These are phyloP conservation scores for Chrysopilus asiliformis DNA, from an alignment of 2,888 invertebrate species.

Conservation along the genomic window DNA sequence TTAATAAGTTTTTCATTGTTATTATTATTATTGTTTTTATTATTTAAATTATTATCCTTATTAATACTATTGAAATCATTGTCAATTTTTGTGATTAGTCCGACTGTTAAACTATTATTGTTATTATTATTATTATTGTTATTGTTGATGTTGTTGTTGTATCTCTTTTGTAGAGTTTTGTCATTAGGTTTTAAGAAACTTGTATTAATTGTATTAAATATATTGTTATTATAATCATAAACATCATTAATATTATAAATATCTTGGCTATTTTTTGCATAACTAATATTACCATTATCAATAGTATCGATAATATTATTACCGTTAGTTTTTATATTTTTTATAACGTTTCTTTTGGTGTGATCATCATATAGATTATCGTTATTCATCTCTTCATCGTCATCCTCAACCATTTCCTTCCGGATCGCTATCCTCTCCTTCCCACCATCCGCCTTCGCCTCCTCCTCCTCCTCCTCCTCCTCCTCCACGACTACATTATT, in stretches of 20 bases:
- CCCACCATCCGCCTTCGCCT: no score
- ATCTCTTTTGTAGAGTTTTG: constrained; percentile 1
- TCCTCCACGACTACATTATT: constrained; percentile 1
- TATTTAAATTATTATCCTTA: constrained; percentile 1
- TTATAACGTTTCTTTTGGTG: neutral
- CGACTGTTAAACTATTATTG: no score
- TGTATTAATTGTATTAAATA: no score
- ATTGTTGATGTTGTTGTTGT: constrained; percentile 5
- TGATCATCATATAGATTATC: constrained; percentile 1
- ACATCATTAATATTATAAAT: no score
- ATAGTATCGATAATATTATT: neutral
- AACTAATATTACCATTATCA: neutral
- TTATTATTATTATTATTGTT: constrained; percentile 5
- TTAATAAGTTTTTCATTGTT: constrained; percentile 1
- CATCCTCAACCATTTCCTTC: no score
- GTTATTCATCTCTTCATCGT: neutral
- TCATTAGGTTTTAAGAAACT: no score
- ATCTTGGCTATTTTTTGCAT: neutral
- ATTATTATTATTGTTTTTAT: neutral
- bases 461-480: no score
- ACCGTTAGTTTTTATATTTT: neutral
- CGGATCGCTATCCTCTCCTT: no score
- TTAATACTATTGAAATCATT: constrained; percentile 1
- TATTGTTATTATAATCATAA: neutral
- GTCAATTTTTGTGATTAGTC: no score